A percentile compares a stretch with the other conserved stretches of the same genome.
Evolutionary conservation across 2,888 invertebrate genomes (phyloP).

Genomic region (Icerya purchasi): DNA sequence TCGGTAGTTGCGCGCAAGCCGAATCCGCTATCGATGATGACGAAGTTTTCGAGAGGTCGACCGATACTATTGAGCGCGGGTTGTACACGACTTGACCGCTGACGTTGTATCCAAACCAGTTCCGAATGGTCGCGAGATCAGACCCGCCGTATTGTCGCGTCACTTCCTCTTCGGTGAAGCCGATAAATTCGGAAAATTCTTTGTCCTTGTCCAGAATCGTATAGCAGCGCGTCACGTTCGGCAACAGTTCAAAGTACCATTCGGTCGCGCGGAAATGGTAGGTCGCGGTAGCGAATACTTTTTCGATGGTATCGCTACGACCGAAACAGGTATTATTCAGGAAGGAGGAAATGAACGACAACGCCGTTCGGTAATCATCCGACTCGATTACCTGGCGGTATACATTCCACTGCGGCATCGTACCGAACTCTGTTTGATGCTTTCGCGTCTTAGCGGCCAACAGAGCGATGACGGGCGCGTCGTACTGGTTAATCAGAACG

Average conservation of each 20-base stretch:
- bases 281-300: neutral
- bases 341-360: neutral
- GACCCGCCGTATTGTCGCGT: neutral
- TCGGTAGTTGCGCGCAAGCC: neutral
- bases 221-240: neutral
- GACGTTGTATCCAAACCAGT: neutral
- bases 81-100: neutral
- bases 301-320: neutral
- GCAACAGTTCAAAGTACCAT: neutral
- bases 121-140: too few relatives aligned
- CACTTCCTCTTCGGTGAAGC: neutral
- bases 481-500: neutral
- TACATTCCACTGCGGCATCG: neutral
- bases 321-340: too few relatives aligned
- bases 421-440: too few relatives aligned
- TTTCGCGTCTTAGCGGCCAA: too few relatives aligned
- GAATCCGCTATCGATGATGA: neutral
- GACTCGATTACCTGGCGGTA: neutral
- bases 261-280: neutral
- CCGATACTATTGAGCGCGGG: neutral
- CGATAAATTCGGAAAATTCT: neutral
- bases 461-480: neutral
- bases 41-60: neutral
- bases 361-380: neutral
- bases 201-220: neutral